Percentiles rank a stretch among this genome's conserved stretches.
Evolutionary conservation across 2,888 invertebrate species (phyloP).

Genomic region (Liodrosophila aerea): DNA sequence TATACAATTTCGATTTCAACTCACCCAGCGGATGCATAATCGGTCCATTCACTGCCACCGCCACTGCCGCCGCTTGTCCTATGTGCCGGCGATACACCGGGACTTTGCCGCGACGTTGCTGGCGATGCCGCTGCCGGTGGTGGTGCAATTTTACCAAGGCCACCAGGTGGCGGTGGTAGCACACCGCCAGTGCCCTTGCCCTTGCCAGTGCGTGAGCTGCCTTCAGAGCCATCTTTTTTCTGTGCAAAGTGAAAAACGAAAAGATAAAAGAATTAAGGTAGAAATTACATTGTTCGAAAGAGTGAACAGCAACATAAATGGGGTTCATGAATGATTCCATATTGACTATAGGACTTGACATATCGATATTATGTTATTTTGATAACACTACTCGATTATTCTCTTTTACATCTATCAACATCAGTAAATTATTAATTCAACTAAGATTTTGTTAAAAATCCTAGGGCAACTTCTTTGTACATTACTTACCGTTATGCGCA

Average conservation of each 20-base stretch:
- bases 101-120: conserved; percentile 79
- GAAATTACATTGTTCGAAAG: too few species aligned
- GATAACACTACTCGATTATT: too few species aligned
- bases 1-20: neutral
- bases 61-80: conserved; percentile 83
- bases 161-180: conserved; percentile 93
- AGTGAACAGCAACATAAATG: too few species aligned
- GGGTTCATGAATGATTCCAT: too few species aligned
- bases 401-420: too few species aligned
- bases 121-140: conserved; percentile 85
- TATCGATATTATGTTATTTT: too few species aligned
- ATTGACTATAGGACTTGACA: too few species aligned
- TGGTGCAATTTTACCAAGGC: conserved; percentile 86
- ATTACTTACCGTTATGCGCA: conserved; percentile 93
- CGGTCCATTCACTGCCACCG: conserved; percentile 88
- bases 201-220: conserved; percentile 86
- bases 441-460: too few species aligned
- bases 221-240: conserved; percentile 95
- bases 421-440: too few species aligned
- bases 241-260: conserved; percentile 76
- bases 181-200: conserved; percentile 85
- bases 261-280: neutral
- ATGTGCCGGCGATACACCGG: conserved; percentile 88
- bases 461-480: too few species aligned
- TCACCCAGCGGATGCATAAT: conserved; percentile 89